A percentile compares a stretch with the other conserved stretches of the same genome.
Evolutionary conservation across 2,113 vertebrate species (phyloP).

Genomic region (Neomonachus schauinslandi): DNA sequence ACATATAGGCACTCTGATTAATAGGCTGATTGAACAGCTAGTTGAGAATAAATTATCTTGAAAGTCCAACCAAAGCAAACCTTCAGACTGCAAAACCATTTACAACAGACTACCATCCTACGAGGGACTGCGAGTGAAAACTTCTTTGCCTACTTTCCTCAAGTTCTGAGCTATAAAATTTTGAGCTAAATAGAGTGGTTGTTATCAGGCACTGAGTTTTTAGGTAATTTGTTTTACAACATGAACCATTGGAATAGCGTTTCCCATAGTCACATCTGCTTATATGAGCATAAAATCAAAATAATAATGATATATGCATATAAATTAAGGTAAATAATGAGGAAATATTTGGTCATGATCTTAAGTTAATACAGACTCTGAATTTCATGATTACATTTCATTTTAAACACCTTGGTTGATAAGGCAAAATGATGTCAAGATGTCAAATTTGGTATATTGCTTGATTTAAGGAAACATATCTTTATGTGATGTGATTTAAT

Average conservation of each 20-base stretch:
- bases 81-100: not conserved
- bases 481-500: not conserved
- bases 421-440: not conserved
- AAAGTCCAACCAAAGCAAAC: not conserved
- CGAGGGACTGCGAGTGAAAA: not conserved
- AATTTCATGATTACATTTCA: not conserved
- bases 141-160: not conserved
- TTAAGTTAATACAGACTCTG: not conserved
- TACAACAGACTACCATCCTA: not conserved
- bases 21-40: rapidly evolving
- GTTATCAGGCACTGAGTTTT: not conserved
- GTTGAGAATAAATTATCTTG: not conserved
- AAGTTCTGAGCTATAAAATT: not conserved
- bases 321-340: not conserved
- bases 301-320: not conserved
- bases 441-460: not conserved
- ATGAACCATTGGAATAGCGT: not conserved
- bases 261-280: not conserved
- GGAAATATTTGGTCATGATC: not conserved
- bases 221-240: not conserved
- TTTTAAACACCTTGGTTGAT: not conserved
- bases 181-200: not conserved
- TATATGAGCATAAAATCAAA: not conserved
- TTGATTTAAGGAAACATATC: not conserved
- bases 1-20: not conserved